Conservation (phyloP, 2,797 vertebrate genomes). For the Orestias chungarensis region DNA sequence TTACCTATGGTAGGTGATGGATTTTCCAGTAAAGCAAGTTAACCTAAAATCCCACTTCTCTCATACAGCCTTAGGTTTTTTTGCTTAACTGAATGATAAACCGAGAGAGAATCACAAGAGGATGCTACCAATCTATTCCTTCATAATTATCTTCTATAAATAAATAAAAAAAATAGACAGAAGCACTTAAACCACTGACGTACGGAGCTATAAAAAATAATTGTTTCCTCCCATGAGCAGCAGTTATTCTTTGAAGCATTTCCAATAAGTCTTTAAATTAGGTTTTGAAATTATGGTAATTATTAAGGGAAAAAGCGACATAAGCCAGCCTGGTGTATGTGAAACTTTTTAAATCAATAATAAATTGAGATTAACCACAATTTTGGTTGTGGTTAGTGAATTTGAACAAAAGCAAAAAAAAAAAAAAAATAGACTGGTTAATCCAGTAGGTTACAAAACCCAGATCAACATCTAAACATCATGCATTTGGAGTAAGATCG, state of each 20-base stretch:
- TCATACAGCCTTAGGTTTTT: constrained; percentile 23
- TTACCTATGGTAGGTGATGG: constrained; percentile 58
- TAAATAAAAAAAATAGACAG: background rate
- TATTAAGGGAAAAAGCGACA: background rate
- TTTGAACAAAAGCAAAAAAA: background rate
- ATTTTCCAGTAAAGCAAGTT: constrained; percentile 63
- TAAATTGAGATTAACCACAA: background rate
- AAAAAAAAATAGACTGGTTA: background rate
- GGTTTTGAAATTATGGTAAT: background rate
- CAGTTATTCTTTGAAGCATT: background rate
- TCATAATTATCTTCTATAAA: background rate
- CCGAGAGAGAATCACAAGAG: background rate
- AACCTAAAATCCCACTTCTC: constrained; percentile 48
- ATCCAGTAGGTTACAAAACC: no score
- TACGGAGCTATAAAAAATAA: background rate
- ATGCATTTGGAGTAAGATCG: no score
- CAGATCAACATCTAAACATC: background rate
- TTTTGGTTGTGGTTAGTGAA: background rate
- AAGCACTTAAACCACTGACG: background rate
- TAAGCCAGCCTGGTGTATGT: background rate
- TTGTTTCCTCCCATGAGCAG: background rate
- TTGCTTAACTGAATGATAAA: constrained; percentile 14
- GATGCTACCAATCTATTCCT: background rate
- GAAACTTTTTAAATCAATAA: background rate
- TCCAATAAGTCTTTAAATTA: background rate